Percentiles rank a stretch among this genome's conserved stretches.
These are phyloP conservation scores for Catocala fraxini DNA, from an alignment of 2,888 invertebrate species.

Conservation along the genomic window DNA sequence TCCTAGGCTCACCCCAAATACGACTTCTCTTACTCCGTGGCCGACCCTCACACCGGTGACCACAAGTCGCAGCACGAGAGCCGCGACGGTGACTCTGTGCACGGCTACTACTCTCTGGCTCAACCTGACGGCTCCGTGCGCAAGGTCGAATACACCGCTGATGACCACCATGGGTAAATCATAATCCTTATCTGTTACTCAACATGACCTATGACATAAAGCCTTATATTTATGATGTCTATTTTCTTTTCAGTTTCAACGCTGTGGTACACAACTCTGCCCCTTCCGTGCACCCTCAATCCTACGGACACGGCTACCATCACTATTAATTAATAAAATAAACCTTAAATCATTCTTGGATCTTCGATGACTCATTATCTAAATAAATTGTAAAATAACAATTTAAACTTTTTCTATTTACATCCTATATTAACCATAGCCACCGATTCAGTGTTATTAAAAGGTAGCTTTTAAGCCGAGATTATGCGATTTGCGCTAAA, in stretches of 20 bases:
- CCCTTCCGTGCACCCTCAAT: conserved; percentile 68
- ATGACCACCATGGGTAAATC: conserved; percentile 58
- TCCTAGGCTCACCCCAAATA: conserved; percentile 76
- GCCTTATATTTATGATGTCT: too few relatives aligned
- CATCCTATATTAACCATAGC: too few relatives aligned
- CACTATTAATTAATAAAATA: conserved; percentile 51
- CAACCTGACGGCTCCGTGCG: conserved; percentile 86
- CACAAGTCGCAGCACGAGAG: conserved; percentile 86
- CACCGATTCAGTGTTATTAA: too few relatives aligned
- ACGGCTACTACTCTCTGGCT: conserved; percentile 86
- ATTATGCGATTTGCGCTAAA: too few relatives aligned
- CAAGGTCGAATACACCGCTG: conserved; percentile 82
- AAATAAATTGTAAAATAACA: too few relatives aligned
- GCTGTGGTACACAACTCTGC: conserved; percentile 80
- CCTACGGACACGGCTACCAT: conserved; percentile 54
- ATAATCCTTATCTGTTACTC: too few relatives aligned
- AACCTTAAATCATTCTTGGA: too few relatives aligned
- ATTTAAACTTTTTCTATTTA: too few relatives aligned
- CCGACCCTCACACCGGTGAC: conserved; percentile 87
- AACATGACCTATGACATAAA: too few relatives aligned
- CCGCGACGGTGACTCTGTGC: conserved; percentile 86
- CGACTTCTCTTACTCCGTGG: conserved; percentile 84
- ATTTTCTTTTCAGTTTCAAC: conserved; percentile 71
- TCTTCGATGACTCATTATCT: too few relatives aligned
- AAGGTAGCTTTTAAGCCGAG: too few relatives aligned